phyloP scores from a whole-genome alignment of 2,113 vertebrate genomes.

The Triplophysa siluroides region DNA sequence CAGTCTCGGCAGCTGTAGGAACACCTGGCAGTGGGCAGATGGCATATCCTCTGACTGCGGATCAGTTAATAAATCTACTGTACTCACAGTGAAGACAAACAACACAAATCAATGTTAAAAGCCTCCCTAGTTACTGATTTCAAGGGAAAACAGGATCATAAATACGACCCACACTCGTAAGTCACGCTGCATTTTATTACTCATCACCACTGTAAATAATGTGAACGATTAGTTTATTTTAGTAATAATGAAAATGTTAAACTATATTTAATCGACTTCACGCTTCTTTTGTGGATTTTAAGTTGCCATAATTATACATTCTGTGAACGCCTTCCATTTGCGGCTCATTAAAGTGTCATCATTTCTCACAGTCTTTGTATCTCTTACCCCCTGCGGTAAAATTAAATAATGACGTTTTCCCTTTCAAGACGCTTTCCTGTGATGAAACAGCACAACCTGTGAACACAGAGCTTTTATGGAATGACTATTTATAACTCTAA shows the following conservation, averaged over 20 bases:
- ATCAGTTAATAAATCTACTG: conserved; percentile 12
- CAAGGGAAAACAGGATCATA: conserved; percentile 12
- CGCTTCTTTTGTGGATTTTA: conserved; percentile 11
- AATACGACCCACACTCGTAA: neutral
- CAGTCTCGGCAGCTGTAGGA: conserved; percentile 11
- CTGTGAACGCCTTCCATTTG: neutral
- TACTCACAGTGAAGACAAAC: conserved; percentile 1
- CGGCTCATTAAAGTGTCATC: conserved; percentile 24
- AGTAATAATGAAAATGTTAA: neutral
- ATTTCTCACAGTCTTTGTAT: conserved; percentile 5
- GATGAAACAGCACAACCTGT: neutral
- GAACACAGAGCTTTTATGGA: neutral
- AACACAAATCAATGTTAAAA: neutral
- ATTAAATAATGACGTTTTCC: conserved; percentile 22
- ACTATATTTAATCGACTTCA: neutral
- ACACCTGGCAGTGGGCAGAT: conserved; percentile 16
- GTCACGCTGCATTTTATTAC: conserved; percentile 4
- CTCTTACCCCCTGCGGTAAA: neutral
- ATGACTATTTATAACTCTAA: conserved; percentile 15
- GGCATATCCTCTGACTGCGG: neutral
- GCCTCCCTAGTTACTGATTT: neutral
- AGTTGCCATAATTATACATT: conserved; percentile 2
- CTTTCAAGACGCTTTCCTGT: neutral
- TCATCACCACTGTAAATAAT: conserved; percentile 28
- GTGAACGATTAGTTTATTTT: neutral